Evolutionary conservation across 1,140 invertebrate genomes (phyloP).

Genomic region (Bicyclus anynana): DNA sequence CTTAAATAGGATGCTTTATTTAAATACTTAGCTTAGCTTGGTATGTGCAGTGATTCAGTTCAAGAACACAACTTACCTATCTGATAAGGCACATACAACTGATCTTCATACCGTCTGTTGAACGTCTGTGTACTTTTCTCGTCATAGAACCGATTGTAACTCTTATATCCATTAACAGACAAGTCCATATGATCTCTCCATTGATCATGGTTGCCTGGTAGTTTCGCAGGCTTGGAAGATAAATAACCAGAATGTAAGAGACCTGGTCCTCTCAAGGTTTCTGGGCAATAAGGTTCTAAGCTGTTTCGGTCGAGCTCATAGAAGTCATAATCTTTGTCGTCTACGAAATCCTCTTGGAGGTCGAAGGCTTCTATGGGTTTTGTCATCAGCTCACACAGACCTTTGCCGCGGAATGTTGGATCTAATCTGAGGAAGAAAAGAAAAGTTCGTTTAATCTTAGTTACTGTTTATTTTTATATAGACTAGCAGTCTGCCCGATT

Average conservation of each 20-base stretch:
- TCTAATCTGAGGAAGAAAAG: conserved; percentile 73
- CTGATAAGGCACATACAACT: conserved; percentile 61
- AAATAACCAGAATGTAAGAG: conserved; percentile 62
- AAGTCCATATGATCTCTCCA: conserved; percentile 46
- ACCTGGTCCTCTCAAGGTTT: conserved; percentile 53
- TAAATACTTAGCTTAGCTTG: too few relatives aligned
- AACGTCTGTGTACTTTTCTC: conserved; percentile 37
- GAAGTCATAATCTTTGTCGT: conserved; percentile 86
- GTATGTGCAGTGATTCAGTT: too few relatives aligned
- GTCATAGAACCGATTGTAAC: conserved; percentile 38
- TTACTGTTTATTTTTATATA: not conserved
- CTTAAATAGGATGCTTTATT: too few relatives aligned
- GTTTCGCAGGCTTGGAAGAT: conserved; percentile 49
- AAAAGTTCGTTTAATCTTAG: not conserved
- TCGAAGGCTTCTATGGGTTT: conserved; percentile 82
- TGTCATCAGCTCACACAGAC: conserved; percentile 85
- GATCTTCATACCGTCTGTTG: conserved; percentile 52
- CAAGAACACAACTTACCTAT: conserved; percentile 49
- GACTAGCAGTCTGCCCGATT: too few relatives aligned
- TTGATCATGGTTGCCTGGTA: conserved; percentile 22
- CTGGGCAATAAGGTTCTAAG: conserved; percentile 65
- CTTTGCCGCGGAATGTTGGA: conserved; percentile 79
- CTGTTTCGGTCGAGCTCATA: conserved; percentile 84
- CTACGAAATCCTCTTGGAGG: conserved; percentile 78
- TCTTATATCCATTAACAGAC: conserved; percentile 32